Conservation (phyloP, 1,140 invertebrate genomes). For the Scylla paramamosain region DNA sequence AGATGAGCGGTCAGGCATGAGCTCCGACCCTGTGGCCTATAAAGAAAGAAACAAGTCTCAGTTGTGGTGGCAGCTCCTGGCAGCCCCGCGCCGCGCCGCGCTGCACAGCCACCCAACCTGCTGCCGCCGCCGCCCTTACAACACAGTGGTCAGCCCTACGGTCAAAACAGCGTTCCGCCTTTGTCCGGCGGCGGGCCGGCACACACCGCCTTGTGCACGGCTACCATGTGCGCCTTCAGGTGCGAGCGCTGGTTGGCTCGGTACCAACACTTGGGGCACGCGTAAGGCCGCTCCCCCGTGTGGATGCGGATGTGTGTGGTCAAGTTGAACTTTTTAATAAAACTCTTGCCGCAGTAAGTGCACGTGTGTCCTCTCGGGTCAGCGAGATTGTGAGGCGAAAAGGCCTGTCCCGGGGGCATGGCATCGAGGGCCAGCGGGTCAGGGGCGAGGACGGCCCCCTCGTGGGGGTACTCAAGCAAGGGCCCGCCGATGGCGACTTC, state of each 20-base stretch:
- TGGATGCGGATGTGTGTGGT: constrained; percentile 71
- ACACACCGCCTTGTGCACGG: constrained; percentile 64
- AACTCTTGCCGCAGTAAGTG: constrained; percentile 69
- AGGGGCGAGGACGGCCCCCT: constrained; percentile 53
- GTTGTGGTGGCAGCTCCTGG: constrained; percentile 53
- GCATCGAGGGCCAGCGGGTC: constrained; percentile 51
- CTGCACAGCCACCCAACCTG: background rate
- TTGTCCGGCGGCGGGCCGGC: background rate
- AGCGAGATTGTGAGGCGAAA: constrained; percentile 42
- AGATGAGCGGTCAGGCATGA: constrained; percentile 71
- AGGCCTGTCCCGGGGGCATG: constrained; percentile 50
- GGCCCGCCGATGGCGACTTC: constrained; percentile 63
- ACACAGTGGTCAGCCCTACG: background rate
- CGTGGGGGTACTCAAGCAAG: constrained; percentile 68
- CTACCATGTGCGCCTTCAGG: constrained; percentile 69
- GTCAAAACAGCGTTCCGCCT: background rate
- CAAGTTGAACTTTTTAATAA: constrained; percentile 71
- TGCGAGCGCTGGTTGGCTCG: constrained; percentile 71
- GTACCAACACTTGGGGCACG: constrained; percentile 69
- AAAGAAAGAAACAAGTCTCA: constrained; percentile 75
- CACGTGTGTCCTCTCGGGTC: constrained; percentile 68
- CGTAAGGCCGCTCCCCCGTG: constrained; percentile 67
- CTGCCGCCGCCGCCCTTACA: background rate
- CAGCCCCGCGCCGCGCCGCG: background rate
- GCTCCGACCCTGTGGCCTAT: constrained; percentile 70